Evolutionary conservation across 2,113 vertebrate species (phyloP).

Genomic region (Genyomyrus donnyi): DNA sequence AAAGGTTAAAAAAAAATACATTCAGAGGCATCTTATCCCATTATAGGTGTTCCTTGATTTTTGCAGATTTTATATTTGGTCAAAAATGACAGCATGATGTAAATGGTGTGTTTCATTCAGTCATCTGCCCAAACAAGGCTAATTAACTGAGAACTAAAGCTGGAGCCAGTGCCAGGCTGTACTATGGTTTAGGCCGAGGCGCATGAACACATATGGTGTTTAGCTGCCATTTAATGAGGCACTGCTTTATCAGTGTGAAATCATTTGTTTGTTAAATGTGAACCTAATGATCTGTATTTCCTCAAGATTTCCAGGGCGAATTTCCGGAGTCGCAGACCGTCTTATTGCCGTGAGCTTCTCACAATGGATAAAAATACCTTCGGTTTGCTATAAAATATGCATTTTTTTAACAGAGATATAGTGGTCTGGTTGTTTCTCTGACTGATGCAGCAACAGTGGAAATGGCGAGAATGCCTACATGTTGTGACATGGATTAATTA

Average conservation of each 20-base stretch:
- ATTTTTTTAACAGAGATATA: not conserved
- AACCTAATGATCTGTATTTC: slow-evolving; percentile 4
- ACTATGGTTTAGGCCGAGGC: not conserved
- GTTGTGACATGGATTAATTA: not conserved
- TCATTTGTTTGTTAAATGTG: slow-evolving; percentile 10
- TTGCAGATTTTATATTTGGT: not conserved
- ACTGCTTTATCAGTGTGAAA: not conserved
- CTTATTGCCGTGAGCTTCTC: not conserved
- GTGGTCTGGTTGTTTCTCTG: not conserved
- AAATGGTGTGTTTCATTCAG: not conserved
- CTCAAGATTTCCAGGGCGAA: not conserved
- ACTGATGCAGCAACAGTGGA: not conserved
- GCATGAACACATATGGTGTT: not conserved
- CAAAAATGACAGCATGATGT: not conserved
- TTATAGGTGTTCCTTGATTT: not conserved
- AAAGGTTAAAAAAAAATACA: not conserved
- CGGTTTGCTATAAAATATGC: not conserved
- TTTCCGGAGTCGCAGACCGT: not conserved
- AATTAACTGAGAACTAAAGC: not conserved
- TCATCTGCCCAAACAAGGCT: not conserved
- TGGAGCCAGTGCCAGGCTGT: not conserved
- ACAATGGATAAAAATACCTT: not conserved
- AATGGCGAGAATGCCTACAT: not conserved
- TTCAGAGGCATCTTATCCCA: not conserved
- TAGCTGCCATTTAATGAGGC: not conserved